Conservation (phyloP, 1,140 invertebrate genomes). For the Choristoneura fumiferana region DNA sequence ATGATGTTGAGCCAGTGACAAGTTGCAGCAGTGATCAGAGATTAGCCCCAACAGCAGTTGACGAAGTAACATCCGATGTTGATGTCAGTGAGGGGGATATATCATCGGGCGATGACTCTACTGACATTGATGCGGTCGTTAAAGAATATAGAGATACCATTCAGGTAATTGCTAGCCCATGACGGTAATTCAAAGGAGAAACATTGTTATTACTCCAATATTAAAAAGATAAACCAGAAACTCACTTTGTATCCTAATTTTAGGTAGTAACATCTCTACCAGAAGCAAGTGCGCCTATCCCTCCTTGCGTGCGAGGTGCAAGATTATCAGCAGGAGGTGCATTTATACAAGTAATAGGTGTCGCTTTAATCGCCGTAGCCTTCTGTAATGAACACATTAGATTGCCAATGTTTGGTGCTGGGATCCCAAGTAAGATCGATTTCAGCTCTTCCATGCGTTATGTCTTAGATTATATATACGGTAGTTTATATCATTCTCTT, state of each 20-base stretch:
- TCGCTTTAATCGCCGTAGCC: conserved; percentile 57
- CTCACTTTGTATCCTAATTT: not conserved
- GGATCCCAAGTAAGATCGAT: conserved; percentile 55
- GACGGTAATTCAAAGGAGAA: not conserved
- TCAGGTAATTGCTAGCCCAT: conserved; percentile 53
- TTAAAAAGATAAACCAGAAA: not conserved
- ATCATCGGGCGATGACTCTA: conserved; percentile 74
- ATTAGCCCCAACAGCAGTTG: conserved; percentile 65
- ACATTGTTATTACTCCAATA: not conserved
- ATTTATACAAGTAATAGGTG: conserved; percentile 47
- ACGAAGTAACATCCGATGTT: conserved; percentile 50
- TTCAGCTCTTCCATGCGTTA: too few relatives aligned
- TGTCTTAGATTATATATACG: too few relatives aligned
- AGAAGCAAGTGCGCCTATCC: conserved; percentile 53
- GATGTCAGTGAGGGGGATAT: conserved; percentile 66
- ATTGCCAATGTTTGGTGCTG: conserved; percentile 54
- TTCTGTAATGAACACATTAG: conserved; percentile 58
- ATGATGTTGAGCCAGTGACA: conserved; percentile 52
- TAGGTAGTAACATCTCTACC: conserved; percentile 73
- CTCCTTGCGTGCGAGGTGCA: conserved; percentile 53
- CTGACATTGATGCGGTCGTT: conserved; percentile 79
- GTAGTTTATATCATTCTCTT: too few relatives aligned
- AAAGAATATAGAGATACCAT: conserved; percentile 79
- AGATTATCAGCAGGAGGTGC: conserved; percentile 59
- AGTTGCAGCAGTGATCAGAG: conserved; percentile 45